These are phyloP conservation scores for Meloidogyne floridensis DNA, from an alignment of 1,140 invertebrate genomes.

Conservation along the genomic window DNA sequence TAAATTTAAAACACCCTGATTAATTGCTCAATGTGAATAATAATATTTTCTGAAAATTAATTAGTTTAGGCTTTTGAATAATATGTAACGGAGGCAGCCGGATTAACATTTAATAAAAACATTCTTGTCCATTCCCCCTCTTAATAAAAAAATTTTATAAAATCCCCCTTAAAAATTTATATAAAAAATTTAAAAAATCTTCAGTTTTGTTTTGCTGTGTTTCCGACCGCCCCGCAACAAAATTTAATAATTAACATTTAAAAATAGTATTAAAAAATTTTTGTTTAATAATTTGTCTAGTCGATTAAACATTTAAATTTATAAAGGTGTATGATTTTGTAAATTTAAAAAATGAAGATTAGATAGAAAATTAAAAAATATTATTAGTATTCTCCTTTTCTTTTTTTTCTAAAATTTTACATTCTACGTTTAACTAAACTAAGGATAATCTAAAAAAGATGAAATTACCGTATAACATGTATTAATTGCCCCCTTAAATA, in stretches of 20 bases:
- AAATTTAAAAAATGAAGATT: too few relatives aligned
- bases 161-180: too few relatives aligned
- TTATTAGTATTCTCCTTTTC: too few relatives aligned
- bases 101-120: not conserved
- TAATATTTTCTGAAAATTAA: not conserved
- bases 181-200: not conserved
- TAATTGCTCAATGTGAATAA: conserved; percentile 9
- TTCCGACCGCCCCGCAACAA: conserved; percentile 17
- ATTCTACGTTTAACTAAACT: too few relatives aligned
- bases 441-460: too few relatives aligned
- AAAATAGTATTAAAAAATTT: not conserved
- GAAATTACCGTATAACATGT: too few relatives aligned
- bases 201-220: not conserved
- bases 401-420: too few relatives aligned
- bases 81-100: conserved; percentile 13
- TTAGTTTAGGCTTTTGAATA: not conserved
- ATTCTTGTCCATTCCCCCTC: conserved; percentile 14
- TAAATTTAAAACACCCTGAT: not conserved
- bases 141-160: not conserved
- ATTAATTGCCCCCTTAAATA: too few relatives aligned
- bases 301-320: too few relatives aligned
- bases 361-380: too few relatives aligned
- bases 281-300: too few relatives aligned
- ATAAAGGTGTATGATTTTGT: too few relatives aligned
- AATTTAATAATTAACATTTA: not conserved